Base-by-base conservation (phyloP, 2,888 invertebrate genomes). In the Ophion slaviceki region DNA sequence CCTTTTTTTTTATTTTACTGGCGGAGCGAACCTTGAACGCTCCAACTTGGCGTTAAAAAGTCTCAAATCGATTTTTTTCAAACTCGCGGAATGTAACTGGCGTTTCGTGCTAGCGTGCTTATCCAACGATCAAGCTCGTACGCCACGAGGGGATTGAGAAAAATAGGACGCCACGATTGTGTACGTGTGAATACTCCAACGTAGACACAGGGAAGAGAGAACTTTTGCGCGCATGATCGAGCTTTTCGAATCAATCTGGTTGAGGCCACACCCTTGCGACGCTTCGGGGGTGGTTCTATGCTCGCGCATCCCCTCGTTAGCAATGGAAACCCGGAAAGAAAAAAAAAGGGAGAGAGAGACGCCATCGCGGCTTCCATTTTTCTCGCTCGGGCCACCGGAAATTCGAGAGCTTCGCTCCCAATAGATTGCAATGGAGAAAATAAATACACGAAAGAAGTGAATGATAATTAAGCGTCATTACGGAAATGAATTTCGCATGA, bases 261-360 rank as follows among this genome's bases (percentile, higher is more conserved):
- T 88, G 64, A 91, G 88, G 91, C 94, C 94, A 93, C 94, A 93
- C 94, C 94, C 93, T 93, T 92, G 87, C 89, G 88, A 90, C 88
- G 87, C 83, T 75, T 53, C 57, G 74, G 61, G 86, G 86, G 80
- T 86, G 83, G 83, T 80, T 83, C 83, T 61, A 36, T 10, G 68
- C 24, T 80, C 47, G 83, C 28, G 68, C 83, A 61, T 45, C 86
- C 83, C 82, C 80, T 68, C 77, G 77, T 53, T 45, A 61, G 59
- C 62, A 74, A 80, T 76, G 72, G 82, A 64, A 83, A 78, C 74
- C 28, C n/a, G 40, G 72, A 82, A 66, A 59, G 40, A 40, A 40
- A 40, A 36, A 36, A 36, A 40, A 40, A 40, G 8, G 40, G 7
- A 14, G 66, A 20, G 28, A 20, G 64, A 67, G 68, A 85, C 82